Conservation (phyloP, 1,140 invertebrate species). For the Panagrolaimus sp. region DNA sequence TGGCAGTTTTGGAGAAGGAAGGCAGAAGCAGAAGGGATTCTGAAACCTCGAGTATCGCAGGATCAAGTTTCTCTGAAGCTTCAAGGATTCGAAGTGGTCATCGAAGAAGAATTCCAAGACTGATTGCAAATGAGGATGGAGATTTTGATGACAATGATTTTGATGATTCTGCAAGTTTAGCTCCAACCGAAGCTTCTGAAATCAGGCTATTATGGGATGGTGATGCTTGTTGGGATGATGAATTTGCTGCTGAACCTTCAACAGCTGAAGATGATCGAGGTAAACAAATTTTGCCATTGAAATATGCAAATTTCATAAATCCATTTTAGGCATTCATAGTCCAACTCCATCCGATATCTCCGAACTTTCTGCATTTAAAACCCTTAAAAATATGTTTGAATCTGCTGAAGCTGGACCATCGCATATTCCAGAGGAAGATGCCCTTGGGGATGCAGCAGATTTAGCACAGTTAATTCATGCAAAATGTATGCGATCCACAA, state of each 20-base stretch:
- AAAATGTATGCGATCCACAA: background rate
- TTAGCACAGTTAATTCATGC: conserved; percentile 5
- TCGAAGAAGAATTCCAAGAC: background rate
- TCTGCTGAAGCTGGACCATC: background rate
- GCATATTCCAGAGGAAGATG: background rate
- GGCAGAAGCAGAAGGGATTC: background rate
- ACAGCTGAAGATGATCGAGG: background rate
- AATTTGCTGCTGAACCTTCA: background rate
- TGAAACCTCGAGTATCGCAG: background rate
- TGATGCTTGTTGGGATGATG: conserved; percentile 14
- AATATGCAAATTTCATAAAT: background rate
- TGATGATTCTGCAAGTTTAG: background rate
- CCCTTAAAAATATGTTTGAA: background rate
- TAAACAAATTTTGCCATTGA: background rate
- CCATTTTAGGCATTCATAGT: background rate
- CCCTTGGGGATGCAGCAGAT: background rate
- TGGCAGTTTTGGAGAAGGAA: no score
- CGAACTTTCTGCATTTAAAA: conserved; percentile 6
- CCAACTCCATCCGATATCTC: conserved; percentile 12
- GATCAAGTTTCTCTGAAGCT: conserved; percentile 1
- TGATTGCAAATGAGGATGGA: background rate
- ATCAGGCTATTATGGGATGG: conserved; percentile 13
- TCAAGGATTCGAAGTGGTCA: conserved; percentile 4
- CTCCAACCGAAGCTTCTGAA: background rate
- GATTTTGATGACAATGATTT: background rate